phyloP scores from a whole-genome alignment of 2,888 invertebrate genomes.

The Machimus atricapillus region DNA sequence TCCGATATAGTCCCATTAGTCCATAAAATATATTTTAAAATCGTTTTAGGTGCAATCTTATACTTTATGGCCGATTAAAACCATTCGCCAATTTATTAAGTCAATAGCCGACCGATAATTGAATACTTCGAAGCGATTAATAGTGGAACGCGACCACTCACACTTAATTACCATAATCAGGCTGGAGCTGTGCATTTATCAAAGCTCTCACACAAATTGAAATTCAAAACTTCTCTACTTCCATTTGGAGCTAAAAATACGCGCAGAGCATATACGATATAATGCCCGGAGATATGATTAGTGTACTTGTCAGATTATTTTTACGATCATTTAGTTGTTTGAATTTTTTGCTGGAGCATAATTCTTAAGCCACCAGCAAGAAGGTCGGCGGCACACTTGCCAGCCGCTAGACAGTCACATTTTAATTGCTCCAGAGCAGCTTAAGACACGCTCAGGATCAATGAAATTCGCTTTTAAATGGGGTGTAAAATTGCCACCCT shows the following conservation, averaged over 20 bases:
- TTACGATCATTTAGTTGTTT: neutral
- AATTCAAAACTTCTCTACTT: neutral
- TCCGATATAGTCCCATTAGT: neutral
- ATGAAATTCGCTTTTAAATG: neutral
- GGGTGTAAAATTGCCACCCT: neutral
- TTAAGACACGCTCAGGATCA: neutral
- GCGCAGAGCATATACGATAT: neutral
- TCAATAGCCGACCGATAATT: neutral
- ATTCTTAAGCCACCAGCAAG: neutral
- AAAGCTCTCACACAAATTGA: neutral
- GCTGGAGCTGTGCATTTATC: neutral
- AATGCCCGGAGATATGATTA: neutral
- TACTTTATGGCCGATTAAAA: neutral
- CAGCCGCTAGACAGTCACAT: neutral
- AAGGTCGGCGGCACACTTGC: neutral
- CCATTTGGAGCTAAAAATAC: neutral
- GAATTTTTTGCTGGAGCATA: neutral
- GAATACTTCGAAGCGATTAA: neutral
- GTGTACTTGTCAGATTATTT: neutral
- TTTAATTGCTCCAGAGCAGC: neutral
- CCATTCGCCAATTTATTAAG: neutral
- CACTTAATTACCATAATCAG: neutral
- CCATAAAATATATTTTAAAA: neutral
- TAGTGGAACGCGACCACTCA: neutral
- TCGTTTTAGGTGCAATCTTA: neutral